phyloP scores from a whole-genome alignment of 2,797 vertebrate species.

The Syngnathus rostellatus region DNA sequence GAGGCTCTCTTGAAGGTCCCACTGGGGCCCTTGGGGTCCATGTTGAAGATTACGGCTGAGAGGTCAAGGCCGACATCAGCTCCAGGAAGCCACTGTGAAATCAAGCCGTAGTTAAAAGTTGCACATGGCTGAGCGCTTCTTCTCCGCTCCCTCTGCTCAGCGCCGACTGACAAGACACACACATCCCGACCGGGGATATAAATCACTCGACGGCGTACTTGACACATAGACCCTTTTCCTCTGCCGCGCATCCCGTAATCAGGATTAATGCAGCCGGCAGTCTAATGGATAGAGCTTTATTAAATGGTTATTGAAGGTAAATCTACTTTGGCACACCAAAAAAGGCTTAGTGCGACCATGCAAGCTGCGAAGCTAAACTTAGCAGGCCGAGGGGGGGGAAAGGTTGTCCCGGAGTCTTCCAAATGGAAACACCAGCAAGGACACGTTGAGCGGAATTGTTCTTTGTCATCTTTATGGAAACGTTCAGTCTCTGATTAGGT shows the following conservation, averaged over 20 bases:
- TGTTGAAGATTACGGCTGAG: slow-evolving; percentile 42
- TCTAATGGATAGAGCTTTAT: slow-evolving; percentile 96
- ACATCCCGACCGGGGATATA: slow-evolving; percentile 64
- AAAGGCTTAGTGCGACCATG: slow-evolving; percentile 60
- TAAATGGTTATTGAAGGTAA: slow-evolving; percentile 98
- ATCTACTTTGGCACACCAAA: slow-evolving; percentile 87
- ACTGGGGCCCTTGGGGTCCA: slow-evolving; percentile 68
- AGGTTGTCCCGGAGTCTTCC: slow-evolving; percentile 18
- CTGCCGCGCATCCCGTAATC: slow-evolving; percentile 79
- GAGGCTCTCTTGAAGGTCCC: slow-evolving; percentile 81
- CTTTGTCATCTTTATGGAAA: not conserved
- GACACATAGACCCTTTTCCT: slow-evolving; percentile 72
- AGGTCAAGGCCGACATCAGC: slow-evolving; percentile 21
- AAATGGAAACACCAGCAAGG: not conserved
- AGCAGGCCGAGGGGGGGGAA: slow-evolving; percentile 35
- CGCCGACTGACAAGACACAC: slow-evolving; percentile 62
- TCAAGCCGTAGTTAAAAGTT: slow-evolving; percentile 16
- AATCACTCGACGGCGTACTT: slow-evolving; percentile 71
- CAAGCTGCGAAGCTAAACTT: slow-evolving; percentile 60
- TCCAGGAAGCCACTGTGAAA: slow-evolving; percentile 5
- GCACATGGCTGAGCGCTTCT: slow-evolving; percentile 19
- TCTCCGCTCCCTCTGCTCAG: slow-evolving; percentile 41
- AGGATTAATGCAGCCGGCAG: slow-evolving; percentile 88
- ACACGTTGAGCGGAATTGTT: not conserved
- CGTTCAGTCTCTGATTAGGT: not conserved